Percentiles rank a stretch among this genome's conserved stretches.
Evolutionary conservation across 2,113 vertebrate genomes (phyloP).

Genomic region (Phylloscopus trochilus): DNA sequence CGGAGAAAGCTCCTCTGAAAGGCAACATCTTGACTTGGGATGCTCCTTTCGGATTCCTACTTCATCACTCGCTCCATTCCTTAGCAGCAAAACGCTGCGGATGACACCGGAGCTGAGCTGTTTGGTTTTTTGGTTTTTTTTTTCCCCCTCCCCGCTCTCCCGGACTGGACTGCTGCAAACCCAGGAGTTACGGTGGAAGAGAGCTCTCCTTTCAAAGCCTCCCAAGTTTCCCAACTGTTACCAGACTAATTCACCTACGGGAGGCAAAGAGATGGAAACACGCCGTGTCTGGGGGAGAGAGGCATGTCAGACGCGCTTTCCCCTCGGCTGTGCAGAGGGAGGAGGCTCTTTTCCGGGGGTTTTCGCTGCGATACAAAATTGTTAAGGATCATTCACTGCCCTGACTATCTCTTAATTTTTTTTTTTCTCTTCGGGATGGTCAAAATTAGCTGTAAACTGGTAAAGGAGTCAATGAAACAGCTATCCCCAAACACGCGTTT

Average conservation of each 20-base stretch:
- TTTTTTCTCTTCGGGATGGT: not conserved
- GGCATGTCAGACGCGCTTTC: not conserved
- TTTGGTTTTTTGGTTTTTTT: not conserved
- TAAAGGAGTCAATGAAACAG: not conserved
- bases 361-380: not conserved
- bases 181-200: not conserved
- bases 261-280: not conserved
- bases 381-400: not conserved
- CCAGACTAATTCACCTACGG: not conserved
- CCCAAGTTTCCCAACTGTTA: not conserved
- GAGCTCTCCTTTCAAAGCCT: not conserved
- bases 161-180: not conserved
- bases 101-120: not conserved
- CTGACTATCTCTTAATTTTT: not conserved
- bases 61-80: slow-evolving; percentile 6
- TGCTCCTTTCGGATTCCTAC: slow-evolving; percentile 30
- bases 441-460: not conserved
- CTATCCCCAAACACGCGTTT: not conserved
- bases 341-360: not conserved
- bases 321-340: not conserved
- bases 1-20: slow-evolving; percentile 14
- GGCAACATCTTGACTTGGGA: slow-evolving; percentile 12
- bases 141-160: accelerated
- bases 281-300: not conserved
- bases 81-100: not conserved